A percentile compares a stretch with the other conserved stretches of the same genome.
Evolutionary conservation across 92 coral and sea anemone species (phyloP).

Genomic region (Parazoanthus darwini): DNA sequence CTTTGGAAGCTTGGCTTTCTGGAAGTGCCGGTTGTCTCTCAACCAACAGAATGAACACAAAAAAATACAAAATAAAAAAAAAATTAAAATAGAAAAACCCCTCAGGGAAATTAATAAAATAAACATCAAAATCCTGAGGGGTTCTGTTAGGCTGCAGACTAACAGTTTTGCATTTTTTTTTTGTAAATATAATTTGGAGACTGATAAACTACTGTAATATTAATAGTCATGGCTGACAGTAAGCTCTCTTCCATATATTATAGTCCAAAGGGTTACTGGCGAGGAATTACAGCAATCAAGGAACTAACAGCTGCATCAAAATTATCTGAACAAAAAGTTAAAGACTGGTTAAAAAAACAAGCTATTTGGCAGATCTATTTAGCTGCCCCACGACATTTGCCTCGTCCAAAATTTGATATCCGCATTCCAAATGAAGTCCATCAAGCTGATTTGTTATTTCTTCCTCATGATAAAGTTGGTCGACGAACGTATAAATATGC

Average conservation of each 20-base stretch:
- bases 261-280: constrained; percentile 43
- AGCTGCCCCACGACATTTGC: constrained; percentile 16
- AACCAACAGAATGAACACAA: too few relatives aligned
- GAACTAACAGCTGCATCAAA: constrained; percentile 28
- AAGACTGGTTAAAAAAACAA: constrained; percentile 31
- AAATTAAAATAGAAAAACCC: too few relatives aligned
- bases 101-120: too few relatives aligned
- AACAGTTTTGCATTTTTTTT: too few relatives aligned
- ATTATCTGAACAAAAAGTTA: constrained; percentile 22
- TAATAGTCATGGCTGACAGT: constrained; percentile 10
- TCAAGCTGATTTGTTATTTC: neutral
- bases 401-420: constrained; percentile 41
- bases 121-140: too few relatives aligned
- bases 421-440: constrained; percentile 30
- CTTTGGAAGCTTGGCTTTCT: too few relatives aligned
- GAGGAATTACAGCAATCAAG: constrained; percentile 30
- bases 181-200: neutral
- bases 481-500: constrained; percentile 1
- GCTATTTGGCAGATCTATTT: constrained; percentile 47
- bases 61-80: too few relatives aligned
- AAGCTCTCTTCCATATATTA: constrained; percentile 23
- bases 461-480: constrained; percentile 1
- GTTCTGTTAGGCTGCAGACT: too few relatives aligned
- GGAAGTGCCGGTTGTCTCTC: too few relatives aligned
- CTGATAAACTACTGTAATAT: neutral